Percentiles rank a stretch among this genome's conserved stretches.
Conservation (phyloP, 2,888 invertebrate genomes). For the Gastracanthus pulcherrimus region DNA sequence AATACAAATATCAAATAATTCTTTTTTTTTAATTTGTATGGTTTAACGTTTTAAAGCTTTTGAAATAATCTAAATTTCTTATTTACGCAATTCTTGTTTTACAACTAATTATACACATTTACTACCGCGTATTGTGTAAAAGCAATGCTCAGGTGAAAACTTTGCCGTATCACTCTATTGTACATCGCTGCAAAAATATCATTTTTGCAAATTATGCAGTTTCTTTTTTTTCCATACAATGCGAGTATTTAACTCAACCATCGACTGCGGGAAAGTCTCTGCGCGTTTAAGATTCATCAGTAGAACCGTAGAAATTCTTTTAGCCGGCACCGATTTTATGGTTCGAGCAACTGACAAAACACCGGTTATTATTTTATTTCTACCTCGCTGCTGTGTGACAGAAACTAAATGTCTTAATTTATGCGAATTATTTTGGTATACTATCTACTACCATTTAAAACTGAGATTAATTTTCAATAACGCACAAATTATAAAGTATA, state of each 20-base stretch:
- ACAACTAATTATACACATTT: neutral
- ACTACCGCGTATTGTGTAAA: neutral
- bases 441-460: neutral
- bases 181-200: neutral
- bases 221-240: constrained; percentile 36
- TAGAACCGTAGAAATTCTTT: constrained; percentile 43
- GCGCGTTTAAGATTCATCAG: constrained; percentile 13
- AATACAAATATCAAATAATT: no score
- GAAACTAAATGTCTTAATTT: neutral
- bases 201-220: constrained; percentile 18
- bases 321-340: constrained; percentile 41
- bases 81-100: neutral
- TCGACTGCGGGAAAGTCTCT: constrained; percentile 22
- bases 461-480: neutral
- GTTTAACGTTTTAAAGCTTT: neutral
- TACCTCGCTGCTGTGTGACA: neutral
- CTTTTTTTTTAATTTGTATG: no score
- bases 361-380: constrained; percentile 1
- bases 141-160: neutral
- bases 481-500: no score
- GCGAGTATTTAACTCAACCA: neutral
- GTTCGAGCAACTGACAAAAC: constrained; percentile 20
- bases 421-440: neutral
- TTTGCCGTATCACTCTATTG: neutral
- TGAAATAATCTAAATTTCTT: neutral